Evolutionary conservation across 2,113 vertebrate species (phyloP).

Genomic region (Chrysemys picta): DNA sequence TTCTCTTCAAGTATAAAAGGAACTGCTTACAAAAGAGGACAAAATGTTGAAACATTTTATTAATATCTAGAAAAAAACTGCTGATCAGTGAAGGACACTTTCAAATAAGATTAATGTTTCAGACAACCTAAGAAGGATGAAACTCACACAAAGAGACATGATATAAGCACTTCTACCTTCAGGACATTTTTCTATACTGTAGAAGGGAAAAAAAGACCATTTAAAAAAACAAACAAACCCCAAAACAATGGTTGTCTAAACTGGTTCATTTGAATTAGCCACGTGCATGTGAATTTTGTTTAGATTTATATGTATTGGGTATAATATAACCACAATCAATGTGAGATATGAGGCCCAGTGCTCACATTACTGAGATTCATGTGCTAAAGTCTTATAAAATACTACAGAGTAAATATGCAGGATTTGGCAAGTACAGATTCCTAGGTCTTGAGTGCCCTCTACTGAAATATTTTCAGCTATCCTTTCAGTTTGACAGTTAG

Average conservation of each 20-base stretch:
- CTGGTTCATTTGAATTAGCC: constrained; percentile 77
- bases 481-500: constrained; percentile 55
- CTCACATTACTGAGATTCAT: constrained; percentile 90
- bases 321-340: constrained; percentile 86
- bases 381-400: constrained; percentile 83
- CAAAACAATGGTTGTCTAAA: constrained; percentile 70
- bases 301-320: constrained; percentile 85
- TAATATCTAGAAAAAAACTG: constrained; percentile 55
- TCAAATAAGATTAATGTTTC: constrained; percentile 49
- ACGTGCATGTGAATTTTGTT: constrained; percentile 83
- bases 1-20: constrained; percentile 64
- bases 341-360: constrained; percentile 89
- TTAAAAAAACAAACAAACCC: background rate
- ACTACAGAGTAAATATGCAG: constrained; percentile 60
- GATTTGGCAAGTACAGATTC: constrained; percentile 82
- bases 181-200: constrained; percentile 38
- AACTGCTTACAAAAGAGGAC: constrained; percentile 56
- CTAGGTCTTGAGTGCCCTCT: constrained; percentile 91
- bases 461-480: constrained; percentile 81
- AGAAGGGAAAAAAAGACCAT: constrained; percentile 19
- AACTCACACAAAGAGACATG: background rate
- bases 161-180: background rate
- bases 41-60: constrained; percentile 67
- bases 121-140: constrained; percentile 48
- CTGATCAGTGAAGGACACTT: constrained; percentile 33